These are phyloP conservation scores for Sarcophaga peregrina DNA, from an alignment of 1,140 invertebrate genomes.

Conservation along the genomic window DNA sequence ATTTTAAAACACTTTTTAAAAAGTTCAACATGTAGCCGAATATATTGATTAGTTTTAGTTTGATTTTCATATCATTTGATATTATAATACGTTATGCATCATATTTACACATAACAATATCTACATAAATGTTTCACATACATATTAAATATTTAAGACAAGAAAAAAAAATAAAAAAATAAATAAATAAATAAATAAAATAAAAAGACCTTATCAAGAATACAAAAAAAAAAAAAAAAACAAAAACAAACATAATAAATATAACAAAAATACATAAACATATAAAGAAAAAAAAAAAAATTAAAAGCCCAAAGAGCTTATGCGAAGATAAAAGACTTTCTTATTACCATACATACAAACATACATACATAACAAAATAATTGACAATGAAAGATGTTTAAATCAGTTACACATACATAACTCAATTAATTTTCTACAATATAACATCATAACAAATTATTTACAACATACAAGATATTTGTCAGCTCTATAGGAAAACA, in stretches of 20 bases:
- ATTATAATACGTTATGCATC: conserved; percentile 22
- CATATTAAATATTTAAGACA: conserved; percentile 54
- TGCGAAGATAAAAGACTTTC: conserved; percentile 46
- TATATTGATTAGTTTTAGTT: conserved; percentile 2
- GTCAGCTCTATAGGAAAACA: too few relatives aligned
- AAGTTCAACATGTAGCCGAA: neutral
- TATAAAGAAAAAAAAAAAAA: too few relatives aligned
- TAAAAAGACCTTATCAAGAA: conserved; percentile 47
- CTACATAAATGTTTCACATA: conserved; percentile 47
- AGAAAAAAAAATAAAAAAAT: neutral
- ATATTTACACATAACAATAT: conserved; percentile 22
- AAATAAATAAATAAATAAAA: too few relatives aligned
- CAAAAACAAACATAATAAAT: conserved; percentile 17
- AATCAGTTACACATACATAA: conserved; percentile 7
- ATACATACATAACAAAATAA: conserved; percentile 28
- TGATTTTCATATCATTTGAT: neutral
- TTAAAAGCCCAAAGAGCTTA: conserved; percentile 43
- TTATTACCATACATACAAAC: conserved; percentile 27
- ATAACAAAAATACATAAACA: conserved; percentile 30
- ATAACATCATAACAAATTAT: conserved; percentile 1
- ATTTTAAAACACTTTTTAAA: conserved; percentile 23
- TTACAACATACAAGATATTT: conserved; percentile 9
- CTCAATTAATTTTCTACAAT: conserved; percentile 17
- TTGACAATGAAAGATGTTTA: conserved; percentile 5
- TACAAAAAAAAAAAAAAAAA: conserved; percentile 51